Percentiles rank a stretch among this genome's conserved stretches.
phyloP scores from a whole-genome alignment of 2,113 vertebrate species.

The Clarias batrachus region DNA sequence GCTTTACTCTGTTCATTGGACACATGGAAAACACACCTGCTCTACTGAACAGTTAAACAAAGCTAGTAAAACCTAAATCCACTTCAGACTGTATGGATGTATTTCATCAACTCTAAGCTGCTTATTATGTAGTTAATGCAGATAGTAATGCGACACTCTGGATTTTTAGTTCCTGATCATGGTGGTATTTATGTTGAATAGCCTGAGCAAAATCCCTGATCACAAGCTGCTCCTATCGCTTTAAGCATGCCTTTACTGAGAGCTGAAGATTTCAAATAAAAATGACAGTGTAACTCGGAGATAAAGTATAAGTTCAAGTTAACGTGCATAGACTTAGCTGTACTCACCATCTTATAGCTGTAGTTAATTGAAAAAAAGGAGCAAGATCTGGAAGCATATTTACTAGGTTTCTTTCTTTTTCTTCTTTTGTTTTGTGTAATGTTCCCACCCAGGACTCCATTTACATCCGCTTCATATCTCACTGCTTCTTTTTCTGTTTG shows the following conservation, averaged over 20 bases:
- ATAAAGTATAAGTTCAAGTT: background rate
- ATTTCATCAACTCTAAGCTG: background rate
- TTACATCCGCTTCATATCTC: background rate
- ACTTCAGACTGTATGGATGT: background rate
- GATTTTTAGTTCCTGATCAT: background rate
- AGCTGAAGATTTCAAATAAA: background rate
- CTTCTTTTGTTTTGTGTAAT: background rate
- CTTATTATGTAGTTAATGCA: too few relatives aligned
- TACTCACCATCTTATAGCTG: background rate
- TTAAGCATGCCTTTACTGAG: background rate
- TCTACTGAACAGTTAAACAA: too few relatives aligned
- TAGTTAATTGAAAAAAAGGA: background rate
- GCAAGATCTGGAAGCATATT: background rate
- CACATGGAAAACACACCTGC: too few relatives aligned
- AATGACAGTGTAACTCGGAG: background rate
- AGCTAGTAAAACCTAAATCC: background rate
- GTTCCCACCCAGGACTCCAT: background rate
- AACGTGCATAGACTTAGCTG: background rate
- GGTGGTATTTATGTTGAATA: background rate
- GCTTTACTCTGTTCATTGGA: too few relatives aligned
- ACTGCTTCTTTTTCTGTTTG: constrained; percentile 6
- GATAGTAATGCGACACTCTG: background rate
- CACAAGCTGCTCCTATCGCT: background rate
- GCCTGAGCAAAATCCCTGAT: background rate
- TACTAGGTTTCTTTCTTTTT: background rate